Evolutionary conservation across 1,140 invertebrate genomes (phyloP).

Genomic region (Diploscapter pachys): DNA sequence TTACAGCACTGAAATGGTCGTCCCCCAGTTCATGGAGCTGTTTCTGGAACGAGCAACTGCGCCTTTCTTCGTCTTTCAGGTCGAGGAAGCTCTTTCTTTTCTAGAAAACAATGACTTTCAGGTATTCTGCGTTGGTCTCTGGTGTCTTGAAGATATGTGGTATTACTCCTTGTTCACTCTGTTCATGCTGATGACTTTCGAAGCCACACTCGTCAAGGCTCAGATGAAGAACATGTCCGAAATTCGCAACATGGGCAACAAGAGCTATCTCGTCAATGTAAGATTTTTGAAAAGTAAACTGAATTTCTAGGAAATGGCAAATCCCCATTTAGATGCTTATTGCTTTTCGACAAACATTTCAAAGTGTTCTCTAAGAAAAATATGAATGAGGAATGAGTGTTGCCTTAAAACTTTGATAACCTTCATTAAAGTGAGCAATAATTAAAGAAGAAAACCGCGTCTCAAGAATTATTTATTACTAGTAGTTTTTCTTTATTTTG

Average conservation of each 20-base stretch:
- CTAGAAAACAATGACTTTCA: slow-evolving; percentile 63
- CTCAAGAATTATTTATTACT: too few relatives aligned
- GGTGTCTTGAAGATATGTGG: slow-evolving; percentile 97
- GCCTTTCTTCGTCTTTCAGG: slow-evolving; percentile 88
- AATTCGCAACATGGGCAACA: slow-evolving; percentile 99
- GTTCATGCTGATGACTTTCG: slow-evolving; percentile 93
- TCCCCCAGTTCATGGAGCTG: slow-evolving; percentile 91
- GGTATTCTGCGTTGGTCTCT: slow-evolving; percentile 93
- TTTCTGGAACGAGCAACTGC: slow-evolving; percentile 96
- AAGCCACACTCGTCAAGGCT: slow-evolving; percentile 95
- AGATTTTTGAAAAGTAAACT: slow-evolving; percentile 10
- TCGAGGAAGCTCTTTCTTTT: slow-evolving; percentile 27
- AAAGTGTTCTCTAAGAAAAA: too few relatives aligned
- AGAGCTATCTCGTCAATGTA: slow-evolving; percentile 82
- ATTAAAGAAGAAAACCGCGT: too few relatives aligned
- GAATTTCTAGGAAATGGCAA: slow-evolving; percentile 20
- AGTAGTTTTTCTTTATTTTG: too few relatives aligned
- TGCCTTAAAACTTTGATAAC: too few relatives aligned
- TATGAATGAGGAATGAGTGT: too few relatives aligned
- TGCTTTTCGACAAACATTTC: too few relatives aligned
- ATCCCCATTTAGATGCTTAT: slow-evolving; percentile 4
- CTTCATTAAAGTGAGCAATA: too few relatives aligned
- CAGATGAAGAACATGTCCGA: slow-evolving; percentile 97
- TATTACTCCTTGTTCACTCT: slow-evolving; percentile 78
- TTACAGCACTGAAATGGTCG: slow-evolving; percentile 78